Percentiles rank a stretch among this genome's conserved stretches.
Conservation (phyloP, 2,888 invertebrate species). For the Eupithecia subumbrata region DNA sequence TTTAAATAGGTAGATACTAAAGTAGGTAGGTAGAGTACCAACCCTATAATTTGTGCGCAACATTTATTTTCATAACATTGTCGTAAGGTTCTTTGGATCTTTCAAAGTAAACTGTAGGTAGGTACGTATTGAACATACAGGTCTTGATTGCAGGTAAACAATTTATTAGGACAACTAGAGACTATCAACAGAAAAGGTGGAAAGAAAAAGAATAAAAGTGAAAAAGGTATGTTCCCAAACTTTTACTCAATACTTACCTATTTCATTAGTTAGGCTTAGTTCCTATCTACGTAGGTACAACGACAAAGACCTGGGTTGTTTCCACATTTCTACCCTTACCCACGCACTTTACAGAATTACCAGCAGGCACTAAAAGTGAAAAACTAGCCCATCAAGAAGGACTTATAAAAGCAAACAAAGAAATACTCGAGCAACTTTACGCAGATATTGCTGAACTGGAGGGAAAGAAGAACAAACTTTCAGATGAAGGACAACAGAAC, state of each 20-base stretch:
- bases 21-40: neutral
- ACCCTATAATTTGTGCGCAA: neutral
- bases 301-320: neutral
- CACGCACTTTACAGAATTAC: slow-evolving; percentile 55
- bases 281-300: neutral
- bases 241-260: neutral
- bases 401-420: slow-evolving; percentile 77
- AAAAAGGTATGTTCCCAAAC: slow-evolving; percentile 54
- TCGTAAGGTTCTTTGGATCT: too few species aligned
- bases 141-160: slow-evolving; percentile 62
- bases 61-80: neutral
- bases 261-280: neutral
- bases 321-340: neutral
- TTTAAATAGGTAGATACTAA: neutral
- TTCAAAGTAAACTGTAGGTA: too few species aligned
- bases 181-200: slow-evolving; percentile 58
- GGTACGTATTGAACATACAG: neutral
- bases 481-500: slow-evolving; percentile 52
- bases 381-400: slow-evolving; percentile 75
- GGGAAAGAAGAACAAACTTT: slow-evolving; percentile 61
- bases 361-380: slow-evolving; percentile 64
- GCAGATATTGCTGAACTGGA: slow-evolving; percentile 72
- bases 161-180: slow-evolving; percentile 67
- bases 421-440: slow-evolving; percentile 70
- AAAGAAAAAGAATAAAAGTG: slow-evolving; percentile 61